A percentile compares a stretch with the other conserved stretches of the same genome.
phyloP scores from a whole-genome alignment of 2,113 vertebrate species.

The Ctenomys sociabilis region DNA sequence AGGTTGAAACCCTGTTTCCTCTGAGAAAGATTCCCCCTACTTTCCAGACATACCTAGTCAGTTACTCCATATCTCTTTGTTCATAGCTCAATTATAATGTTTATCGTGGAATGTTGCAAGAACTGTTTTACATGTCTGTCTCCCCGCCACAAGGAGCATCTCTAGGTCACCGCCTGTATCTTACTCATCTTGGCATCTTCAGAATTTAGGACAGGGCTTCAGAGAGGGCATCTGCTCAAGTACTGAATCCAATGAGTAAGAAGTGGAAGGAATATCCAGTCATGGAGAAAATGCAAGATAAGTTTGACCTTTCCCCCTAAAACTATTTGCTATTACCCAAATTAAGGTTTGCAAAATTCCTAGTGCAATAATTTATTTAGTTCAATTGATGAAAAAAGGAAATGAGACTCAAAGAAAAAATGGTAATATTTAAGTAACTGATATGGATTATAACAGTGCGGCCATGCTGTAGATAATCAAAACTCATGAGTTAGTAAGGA shows the following conservation, averaged over 20 bases:
- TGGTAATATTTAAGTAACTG: constrained; percentile 42
- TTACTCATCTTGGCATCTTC: constrained; percentile 31
- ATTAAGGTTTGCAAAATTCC: constrained; percentile 46
- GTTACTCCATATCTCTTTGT: neutral
- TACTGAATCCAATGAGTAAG: neutral
- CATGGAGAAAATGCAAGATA: neutral
- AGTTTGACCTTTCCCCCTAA: neutral
- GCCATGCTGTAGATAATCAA: constrained; percentile 9
- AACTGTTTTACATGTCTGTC: neutral
- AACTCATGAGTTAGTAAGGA: constrained; percentile 14
- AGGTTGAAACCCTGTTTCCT: neutral
- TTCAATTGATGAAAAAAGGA: constrained; percentile 75
- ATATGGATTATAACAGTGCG: neutral
- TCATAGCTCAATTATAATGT: neutral
- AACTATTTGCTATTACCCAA: neutral
- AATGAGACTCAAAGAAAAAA: constrained; percentile 77
- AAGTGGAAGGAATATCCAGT: neutral
- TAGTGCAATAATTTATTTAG: constrained; percentile 75
- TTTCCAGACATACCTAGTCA: neutral
- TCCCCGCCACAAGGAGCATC: neutral
- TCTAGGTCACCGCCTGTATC: neutral
- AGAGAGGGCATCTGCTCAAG: neutral
- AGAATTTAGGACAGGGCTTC: constrained; percentile 7
- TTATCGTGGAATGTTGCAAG: neutral
- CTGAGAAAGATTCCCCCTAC: neutral